phyloP scores from a whole-genome alignment of 2,797 vertebrate species.

The Lindbergichthys nudifrons region DNA sequence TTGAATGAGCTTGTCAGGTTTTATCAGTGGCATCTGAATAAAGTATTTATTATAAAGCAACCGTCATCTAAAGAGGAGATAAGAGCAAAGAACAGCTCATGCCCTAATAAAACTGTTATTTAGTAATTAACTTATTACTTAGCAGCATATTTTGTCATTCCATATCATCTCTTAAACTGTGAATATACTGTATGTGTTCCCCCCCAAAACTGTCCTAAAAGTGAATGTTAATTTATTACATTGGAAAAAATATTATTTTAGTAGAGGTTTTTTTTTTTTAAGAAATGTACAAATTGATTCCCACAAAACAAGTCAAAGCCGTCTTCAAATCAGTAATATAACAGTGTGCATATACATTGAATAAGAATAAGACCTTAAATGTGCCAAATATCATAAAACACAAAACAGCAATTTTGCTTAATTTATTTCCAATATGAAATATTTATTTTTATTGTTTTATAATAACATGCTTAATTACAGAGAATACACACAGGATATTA shows the following conservation, averaged over 20 bases:
- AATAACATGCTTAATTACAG: slow-evolving; percentile 16
- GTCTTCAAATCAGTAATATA: slow-evolving; percentile 8
- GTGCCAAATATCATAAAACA: slow-evolving; percentile 69
- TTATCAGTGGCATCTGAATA: slow-evolving; percentile 25
- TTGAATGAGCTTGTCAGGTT: slow-evolving; percentile 23
- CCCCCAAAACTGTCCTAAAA: slow-evolving; percentile 16
- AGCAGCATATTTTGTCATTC: slow-evolving; percentile 18
- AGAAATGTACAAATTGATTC: slow-evolving; percentile 8
- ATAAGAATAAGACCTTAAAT: slow-evolving; percentile 2
- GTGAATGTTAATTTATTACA: slow-evolving; percentile 39
- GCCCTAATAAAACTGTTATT: slow-evolving; percentile 27
- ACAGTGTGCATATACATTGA: neutral
- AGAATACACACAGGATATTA: slow-evolving; percentile 13
- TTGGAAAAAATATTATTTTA: slow-evolving; percentile 33
- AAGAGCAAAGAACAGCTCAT: slow-evolving; percentile 20
- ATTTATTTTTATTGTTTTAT: slow-evolving; percentile 17
- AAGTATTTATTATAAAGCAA: slow-evolving; percentile 37
- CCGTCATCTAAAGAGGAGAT: slow-evolving; percentile 16
- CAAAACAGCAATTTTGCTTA: slow-evolving; percentile 17
- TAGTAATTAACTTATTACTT: slow-evolving; percentile 20
- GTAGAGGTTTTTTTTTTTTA: slow-evolving; percentile 9
- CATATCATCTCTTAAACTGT: neutral
- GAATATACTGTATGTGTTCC: slow-evolving; percentile 16
- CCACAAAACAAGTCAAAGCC: slow-evolving; percentile 5
- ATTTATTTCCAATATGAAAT: slow-evolving; percentile 35